Evolutionary conservation across 2,888 invertebrate species (phyloP), one percentile per base, ranked within the genome.

Genomic region (Drosophila niveifrons): DNA sequence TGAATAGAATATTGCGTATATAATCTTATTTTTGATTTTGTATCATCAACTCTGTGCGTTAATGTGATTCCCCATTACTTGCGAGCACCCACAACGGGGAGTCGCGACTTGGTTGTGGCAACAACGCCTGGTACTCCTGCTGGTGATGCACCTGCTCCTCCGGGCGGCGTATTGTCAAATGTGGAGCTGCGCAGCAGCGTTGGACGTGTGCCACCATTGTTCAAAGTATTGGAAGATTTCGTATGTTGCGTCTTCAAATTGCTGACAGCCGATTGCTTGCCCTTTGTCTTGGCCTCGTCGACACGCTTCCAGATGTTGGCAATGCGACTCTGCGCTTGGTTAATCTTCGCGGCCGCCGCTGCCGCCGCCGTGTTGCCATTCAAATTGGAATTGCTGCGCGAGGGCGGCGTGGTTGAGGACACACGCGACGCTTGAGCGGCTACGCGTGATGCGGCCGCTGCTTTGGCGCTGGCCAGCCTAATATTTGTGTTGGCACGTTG

Each of bases 401-500:
- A 92, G 34, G 92, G 92, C 1, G 92, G 92, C 13, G 90, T 91
- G 15, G 92, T 92, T 39, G 89, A 76, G 0, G 92, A 92, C 3
- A 90, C 82, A 2, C 92, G 82, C 7, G 80, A 71, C 29, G 90
- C 84, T 48, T 88, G 78, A 4, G 83, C 77, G 13, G 82, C 82
- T n/a, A 81, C 80, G n/a, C 90, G 90, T 1, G 85, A 68, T 39
- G 82, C 85, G 1, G 78, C 78, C 1, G 77, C 77, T 3, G 91
- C 83, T 23, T 91, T 87, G 56, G 81, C 78, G 13, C 78, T 80
- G 6, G 89, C 88, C 28, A 90, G 73, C 6, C 91, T 88, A 59
- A 91, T 88, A 6, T 92, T 93, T 17, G 92, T 92, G 61, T 93
- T 92, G n/a, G 93, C 92, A 13, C 92, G 88, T 65, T 91, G 91